A percentile compares a stretch with the other conserved stretches of the same genome.
phyloP scores from a whole-genome alignment of 2,888 invertebrate species.

The Mesorhabditis spiculigera region DNA sequence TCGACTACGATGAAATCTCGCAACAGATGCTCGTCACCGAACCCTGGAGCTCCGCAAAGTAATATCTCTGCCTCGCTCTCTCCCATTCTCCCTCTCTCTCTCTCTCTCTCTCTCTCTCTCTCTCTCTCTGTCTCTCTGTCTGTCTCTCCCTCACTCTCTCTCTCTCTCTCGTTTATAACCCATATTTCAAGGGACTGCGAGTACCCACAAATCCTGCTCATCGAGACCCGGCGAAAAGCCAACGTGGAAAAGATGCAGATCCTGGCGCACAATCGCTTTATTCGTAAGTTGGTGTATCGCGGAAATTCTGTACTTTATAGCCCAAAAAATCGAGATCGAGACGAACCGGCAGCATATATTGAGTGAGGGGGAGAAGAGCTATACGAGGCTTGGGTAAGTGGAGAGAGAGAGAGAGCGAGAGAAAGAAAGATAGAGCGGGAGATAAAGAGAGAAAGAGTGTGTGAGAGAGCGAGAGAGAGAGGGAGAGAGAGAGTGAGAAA shows the following conservation, averaged over 20 bases:
- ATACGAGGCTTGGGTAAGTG: background rate
- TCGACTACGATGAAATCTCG: background rate
- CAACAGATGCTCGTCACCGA: constrained; percentile 13
- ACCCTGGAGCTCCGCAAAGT: constrained; percentile 35
- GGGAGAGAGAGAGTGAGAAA: no score
- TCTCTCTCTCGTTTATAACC: background rate
- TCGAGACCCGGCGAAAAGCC: constrained; percentile 21
- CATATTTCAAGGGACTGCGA: constrained; percentile 14
- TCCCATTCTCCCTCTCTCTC: background rate
- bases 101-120: background rate
- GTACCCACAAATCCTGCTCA: constrained; percentile 27
- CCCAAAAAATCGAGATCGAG: background rate
- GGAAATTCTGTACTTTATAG: background rate
- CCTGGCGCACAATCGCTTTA: constrained; percentile 34
- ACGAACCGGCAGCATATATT: background rate
- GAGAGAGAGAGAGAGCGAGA: background rate
- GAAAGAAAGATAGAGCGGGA: no score
- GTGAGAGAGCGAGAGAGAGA: no score
- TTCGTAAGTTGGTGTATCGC: constrained; percentile 19
- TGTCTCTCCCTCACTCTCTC: background rate
- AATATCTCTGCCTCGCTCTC: background rate
- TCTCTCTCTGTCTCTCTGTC: background rate
- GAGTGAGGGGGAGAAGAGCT: background rate
- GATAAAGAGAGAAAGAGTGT: no score
- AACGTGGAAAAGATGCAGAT: constrained; percentile 37